phyloP scores from a whole-genome alignment of 2,888 invertebrate genomes.

The Palloptera scutellata region DNA sequence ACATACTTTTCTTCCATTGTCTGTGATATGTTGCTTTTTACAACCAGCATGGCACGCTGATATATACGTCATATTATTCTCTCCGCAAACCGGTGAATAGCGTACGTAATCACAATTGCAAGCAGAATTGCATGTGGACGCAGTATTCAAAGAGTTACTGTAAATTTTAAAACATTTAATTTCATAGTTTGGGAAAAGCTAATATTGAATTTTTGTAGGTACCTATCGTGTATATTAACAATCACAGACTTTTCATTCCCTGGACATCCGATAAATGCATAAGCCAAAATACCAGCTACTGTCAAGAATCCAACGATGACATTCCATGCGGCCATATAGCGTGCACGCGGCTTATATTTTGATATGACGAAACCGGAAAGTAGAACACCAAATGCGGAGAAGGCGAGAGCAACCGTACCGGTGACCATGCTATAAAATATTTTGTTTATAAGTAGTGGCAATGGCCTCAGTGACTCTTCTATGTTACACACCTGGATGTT shows the following conservation, averaged over 20 bases:
- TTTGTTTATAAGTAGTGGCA: not conserved
- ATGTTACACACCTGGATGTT: conserved; percentile 66
- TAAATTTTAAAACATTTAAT: no score
- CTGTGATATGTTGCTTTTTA: conserved; percentile 60
- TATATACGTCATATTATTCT: conserved; percentile 74
- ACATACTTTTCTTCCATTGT: conserved; percentile 65
- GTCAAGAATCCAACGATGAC: conserved; percentile 72
- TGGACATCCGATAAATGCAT: conserved; percentile 73
- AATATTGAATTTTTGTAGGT: not conserved
- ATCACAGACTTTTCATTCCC: conserved; percentile 68
- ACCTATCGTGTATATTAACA: conserved; percentile 52
- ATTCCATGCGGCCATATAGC: conserved; percentile 75
- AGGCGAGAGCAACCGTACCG: conserved; percentile 75
- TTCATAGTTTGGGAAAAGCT: not conserved
- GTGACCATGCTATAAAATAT: conserved; percentile 70
- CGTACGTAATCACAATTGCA: conserved; percentile 77
- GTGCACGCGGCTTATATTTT: conserved; percentile 72
- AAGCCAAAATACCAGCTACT: conserved; percentile 71
- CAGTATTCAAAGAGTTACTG: conserved; percentile 31
- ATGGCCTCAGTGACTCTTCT: not conserved
- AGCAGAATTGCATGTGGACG: conserved; percentile 68
- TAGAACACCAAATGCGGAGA: conserved; percentile 75
- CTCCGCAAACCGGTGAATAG: conserved; percentile 77
- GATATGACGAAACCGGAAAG: conserved; percentile 73
- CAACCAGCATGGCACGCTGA: conserved; percentile 86